These are phyloP conservation scores for Raillietiella orientalis DNA, from an alignment of 2,888 invertebrate species.

Conservation along the genomic window DNA sequence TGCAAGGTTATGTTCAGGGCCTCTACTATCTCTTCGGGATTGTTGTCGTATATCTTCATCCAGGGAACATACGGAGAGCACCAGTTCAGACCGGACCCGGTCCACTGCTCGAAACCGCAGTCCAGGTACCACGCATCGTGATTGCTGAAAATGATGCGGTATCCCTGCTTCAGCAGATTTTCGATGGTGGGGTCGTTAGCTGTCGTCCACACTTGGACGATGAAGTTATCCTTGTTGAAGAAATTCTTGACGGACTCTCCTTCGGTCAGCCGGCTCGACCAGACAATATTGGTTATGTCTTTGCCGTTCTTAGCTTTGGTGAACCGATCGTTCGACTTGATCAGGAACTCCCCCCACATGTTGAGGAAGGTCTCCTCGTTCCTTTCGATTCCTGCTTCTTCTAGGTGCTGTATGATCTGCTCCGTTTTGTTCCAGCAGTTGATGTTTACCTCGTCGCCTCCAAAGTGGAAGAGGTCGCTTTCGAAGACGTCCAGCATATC, in stretches of 20 bases:
- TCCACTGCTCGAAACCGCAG: constrained; percentile 5
- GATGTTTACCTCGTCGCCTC: constrained; percentile 5
- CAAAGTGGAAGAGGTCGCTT: constrained; percentile 7
- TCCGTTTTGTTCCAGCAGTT: constrained; percentile 5
- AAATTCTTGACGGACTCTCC: background rate
- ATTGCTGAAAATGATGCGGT: constrained; percentile 5
- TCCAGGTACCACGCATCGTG: constrained; percentile 5
- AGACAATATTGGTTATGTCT: background rate
- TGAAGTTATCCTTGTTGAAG: background rate
- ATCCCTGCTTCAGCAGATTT: too few relatives aligned
- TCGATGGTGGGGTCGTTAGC: too few relatives aligned
- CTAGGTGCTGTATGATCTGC: constrained; percentile 2
- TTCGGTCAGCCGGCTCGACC: background rate
- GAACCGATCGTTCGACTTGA: constrained; percentile 24
- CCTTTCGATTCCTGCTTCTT: background rate
- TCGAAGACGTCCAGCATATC: constrained; percentile 5
- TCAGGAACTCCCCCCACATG: constrained; percentile 42
- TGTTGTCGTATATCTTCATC: constrained; percentile 6
- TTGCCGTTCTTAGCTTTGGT: background rate
- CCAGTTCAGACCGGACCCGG: constrained; percentile 5
- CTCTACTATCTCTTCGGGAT: constrained; percentile 4
- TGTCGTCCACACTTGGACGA: constrained; percentile 1
- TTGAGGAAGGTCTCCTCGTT: constrained; percentile 29
- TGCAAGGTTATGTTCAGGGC: background rate
- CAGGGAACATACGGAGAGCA: constrained; percentile 5